Conservation (phyloP, 2,888 invertebrate genomes). For the Scaptomyza reducta region DNA sequence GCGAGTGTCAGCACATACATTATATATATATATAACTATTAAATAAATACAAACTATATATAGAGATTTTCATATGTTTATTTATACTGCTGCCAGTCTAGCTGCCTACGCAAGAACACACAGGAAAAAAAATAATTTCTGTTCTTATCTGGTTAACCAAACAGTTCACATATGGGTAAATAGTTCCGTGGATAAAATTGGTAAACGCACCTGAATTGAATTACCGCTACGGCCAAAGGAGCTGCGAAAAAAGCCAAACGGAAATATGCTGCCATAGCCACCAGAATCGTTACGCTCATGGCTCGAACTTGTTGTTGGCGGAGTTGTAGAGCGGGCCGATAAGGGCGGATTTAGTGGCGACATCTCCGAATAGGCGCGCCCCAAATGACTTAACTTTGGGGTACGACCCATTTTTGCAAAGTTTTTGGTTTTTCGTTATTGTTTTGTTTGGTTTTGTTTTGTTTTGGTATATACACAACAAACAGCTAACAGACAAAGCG, state of each 20-base stretch:
- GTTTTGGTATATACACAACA: constrained; percentile 15
- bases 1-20: constrained; percentile 4
- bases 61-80: constrained; percentile 16
- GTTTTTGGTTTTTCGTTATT: background rate
- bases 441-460: background rate
- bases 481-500: constrained; percentile 21
- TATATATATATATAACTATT: constrained; percentile 9
- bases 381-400: constrained; percentile 75
- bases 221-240: constrained; percentile 74
- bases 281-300: constrained; percentile 61
- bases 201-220: constrained; percentile 80
- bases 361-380: constrained; percentile 83
- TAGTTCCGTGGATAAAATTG: background rate
- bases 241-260: constrained; percentile 82
- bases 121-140: constrained; percentile 7
- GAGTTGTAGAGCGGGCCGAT: constrained; percentile 41
- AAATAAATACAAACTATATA: background rate
- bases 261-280: constrained; percentile 82
- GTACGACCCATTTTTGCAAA: constrained; percentile 68
- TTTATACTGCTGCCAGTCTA: constrained; percentile 30
- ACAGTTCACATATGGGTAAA: constrained; percentile 42
- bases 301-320: constrained; percentile 48
- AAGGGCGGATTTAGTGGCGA: constrained; percentile 82
- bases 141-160: background rate
- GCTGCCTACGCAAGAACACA: constrained; percentile 16